phyloP scores from a whole-genome alignment of 2,888 invertebrate species.

The Steinernema carpocapsae region DNA sequence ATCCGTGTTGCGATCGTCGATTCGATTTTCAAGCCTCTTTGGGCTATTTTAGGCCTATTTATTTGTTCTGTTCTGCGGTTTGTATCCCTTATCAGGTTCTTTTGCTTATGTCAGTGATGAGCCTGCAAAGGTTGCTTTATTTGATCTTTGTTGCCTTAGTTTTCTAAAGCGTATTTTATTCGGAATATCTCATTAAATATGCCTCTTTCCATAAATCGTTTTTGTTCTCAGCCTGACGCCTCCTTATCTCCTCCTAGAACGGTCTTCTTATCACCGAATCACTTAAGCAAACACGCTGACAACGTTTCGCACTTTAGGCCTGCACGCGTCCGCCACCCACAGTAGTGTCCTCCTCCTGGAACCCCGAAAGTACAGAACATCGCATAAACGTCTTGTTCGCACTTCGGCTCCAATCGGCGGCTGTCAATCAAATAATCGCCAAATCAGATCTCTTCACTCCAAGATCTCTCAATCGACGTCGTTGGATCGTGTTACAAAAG shows the following conservation, averaged over 20 bases:
- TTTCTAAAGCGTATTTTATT: neutral
- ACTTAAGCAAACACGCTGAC: neutral
- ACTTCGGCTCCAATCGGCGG: slow-evolving; percentile 1
- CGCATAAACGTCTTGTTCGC: neutral
- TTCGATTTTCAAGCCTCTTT: neutral
- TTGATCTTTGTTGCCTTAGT: neutral
- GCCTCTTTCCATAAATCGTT: too few relatives aligned
- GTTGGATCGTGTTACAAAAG: slow-evolving; percentile 17
- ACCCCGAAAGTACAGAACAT: neutral
- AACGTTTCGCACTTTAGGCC: neutral
- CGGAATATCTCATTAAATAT: too few relatives aligned
- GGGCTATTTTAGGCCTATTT: neutral
- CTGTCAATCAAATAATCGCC: slow-evolving; percentile 12
- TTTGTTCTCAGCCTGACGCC: too few relatives aligned
- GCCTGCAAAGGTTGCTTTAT: slow-evolving; percentile 10
- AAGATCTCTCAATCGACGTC: slow-evolving; percentile 19
- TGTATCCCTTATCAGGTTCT: neutral
- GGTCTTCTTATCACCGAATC: neutral
- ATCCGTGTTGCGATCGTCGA: slow-evolving; percentile 9
- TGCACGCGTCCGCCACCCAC: neutral
- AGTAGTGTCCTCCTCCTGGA: neutral
- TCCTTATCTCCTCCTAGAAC: too few relatives aligned
- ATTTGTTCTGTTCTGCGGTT: neutral
- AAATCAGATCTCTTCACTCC: slow-evolving; percentile 9
- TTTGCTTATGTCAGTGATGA: slow-evolving; percentile 9